Evolutionary conservation across 2,888 invertebrate species (phyloP).

Genomic region (Eudemis profundana): DNA sequence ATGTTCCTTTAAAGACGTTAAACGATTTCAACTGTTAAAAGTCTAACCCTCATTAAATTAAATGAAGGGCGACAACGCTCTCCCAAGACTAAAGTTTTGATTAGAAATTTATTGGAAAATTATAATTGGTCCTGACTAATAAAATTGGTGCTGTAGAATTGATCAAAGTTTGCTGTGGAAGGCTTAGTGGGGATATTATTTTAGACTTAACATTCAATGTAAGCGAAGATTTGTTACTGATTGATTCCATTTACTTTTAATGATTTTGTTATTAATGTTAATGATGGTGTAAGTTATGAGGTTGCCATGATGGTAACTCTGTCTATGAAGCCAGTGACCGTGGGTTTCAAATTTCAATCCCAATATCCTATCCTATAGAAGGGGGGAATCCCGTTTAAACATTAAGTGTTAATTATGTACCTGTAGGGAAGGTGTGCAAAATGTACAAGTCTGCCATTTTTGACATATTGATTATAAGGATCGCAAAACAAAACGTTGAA

Average conservation of each 20-base stretch:
- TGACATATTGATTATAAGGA: too few relatives aligned
- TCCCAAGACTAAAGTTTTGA: constrained; percentile 31
- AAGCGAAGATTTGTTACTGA: not conserved
- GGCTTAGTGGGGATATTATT: constrained; percentile 21
- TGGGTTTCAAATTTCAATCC: too few relatives aligned
- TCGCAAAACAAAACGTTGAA: too few relatives aligned
- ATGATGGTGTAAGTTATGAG: too few relatives aligned
- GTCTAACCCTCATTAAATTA: constrained; percentile 19
- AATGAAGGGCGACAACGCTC: constrained; percentile 22
- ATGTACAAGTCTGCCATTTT: too few relatives aligned
- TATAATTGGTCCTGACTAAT: constrained; percentile 34
- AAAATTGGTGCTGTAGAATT: constrained; percentile 19
- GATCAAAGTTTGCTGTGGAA: constrained; percentile 13
- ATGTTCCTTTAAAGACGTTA: not conserved
- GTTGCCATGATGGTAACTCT: too few relatives aligned
- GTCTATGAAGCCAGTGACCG: too few relatives aligned
- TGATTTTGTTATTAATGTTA: not conserved
- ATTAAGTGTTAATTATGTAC: too few relatives aligned
- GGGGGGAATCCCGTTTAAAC: too few relatives aligned
- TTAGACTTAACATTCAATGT: not conserved
- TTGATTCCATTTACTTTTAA: not conserved
- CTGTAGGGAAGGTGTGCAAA: too few relatives aligned
- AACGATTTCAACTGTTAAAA: constrained; percentile 7
- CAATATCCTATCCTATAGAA: too few relatives aligned
- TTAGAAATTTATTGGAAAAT: constrained; percentile 41